Evolutionary conservation across 2,113 vertebrate genomes (phyloP), one percentile per base, ranked within the genome.

Genomic region (Bolborhynchus lineola): DNA sequence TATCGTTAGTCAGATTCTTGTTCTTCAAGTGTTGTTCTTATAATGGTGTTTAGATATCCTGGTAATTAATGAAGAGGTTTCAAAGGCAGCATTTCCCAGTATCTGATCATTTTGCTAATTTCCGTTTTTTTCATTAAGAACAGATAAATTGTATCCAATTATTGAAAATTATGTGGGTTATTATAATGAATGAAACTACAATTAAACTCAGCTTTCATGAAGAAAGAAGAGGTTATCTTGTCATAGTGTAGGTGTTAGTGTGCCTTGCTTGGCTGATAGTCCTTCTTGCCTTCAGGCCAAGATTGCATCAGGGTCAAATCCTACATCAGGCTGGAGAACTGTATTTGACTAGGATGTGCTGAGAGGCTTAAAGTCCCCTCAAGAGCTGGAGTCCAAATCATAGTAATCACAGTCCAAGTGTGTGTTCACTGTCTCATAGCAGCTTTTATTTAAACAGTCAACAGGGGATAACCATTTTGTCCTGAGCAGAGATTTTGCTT

Each of bases 111-210:
- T 76, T 90, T 92, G 60, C 93, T 95, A 95, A 97, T 97, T 96
- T 95, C 63, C 88, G 16, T 82, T 92, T 92, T 93, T 96, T 96
- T 93, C 82, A 96, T 97, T 94, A 97, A 95, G 84, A 96, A 96
- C 93, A 96, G 96, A 97, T 89, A 95, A 95, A 97, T 95, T 95
- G 74, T 85, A 89, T 87, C 77, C 90, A 97, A 92, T 96, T 96
- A 95, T 75, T 92, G 77, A 94, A 97, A 97, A 96, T 96, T 95
- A 97, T 96, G 87, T 97, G 87, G 92, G 94, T 94, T 93, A 93
- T 97, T 97, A 94, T 95, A 82, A 64, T 95, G 94, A 96, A 94
- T 94, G 89, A 90, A 97, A 74, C 74, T 76, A 95, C 91, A 94
- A 87, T 96, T 97, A 93, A 92, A 87, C 37, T 81, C 5, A 16